A percentile compares a stretch with the other conserved stretches of the same genome.
These are phyloP conservation scores for Acanthurus lineatus DNA, from an alignment of 2,797 vertebrate genomes.

Conservation along the genomic window DNA sequence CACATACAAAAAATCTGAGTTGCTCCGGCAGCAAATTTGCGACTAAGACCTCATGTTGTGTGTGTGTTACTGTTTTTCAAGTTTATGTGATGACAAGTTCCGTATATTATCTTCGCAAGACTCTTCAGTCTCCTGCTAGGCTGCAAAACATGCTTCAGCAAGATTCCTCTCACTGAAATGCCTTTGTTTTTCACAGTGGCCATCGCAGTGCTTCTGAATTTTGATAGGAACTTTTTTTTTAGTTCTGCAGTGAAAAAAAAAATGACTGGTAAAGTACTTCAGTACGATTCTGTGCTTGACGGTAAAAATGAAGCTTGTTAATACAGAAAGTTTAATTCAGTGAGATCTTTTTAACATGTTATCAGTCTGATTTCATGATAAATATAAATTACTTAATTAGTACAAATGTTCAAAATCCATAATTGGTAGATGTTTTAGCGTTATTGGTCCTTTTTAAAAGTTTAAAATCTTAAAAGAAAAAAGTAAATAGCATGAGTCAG, in stretches of 20 bases:
- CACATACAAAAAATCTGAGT: conserved; percentile 24
- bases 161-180: not conserved
- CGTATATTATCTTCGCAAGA: not conserved
- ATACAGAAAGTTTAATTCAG: too few species aligned
- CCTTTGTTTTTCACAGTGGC: too few species aligned
- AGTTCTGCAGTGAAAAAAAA: too few species aligned
- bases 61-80: conserved; percentile 8
- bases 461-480: not conserved
- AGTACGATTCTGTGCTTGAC: too few species aligned
- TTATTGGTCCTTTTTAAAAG: not conserved
- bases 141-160: not conserved
- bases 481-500: not conserved
- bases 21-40: conserved; percentile 18
- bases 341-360: too few species aligned
- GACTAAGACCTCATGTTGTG: not conserved
- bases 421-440: not conserved
- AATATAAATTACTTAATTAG: not conserved
- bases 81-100: conserved; percentile 18
- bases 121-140: not conserved
- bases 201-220: too few species aligned
- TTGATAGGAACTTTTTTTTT: too few species aligned
- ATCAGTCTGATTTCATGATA: too few species aligned
- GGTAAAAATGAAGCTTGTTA: too few species aligned
- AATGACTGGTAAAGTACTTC: too few species aligned
- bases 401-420: not conserved